phyloP scores from a whole-genome alignment of 2,113 vertebrate genomes.

The Bambusicola thoracicus region DNA sequence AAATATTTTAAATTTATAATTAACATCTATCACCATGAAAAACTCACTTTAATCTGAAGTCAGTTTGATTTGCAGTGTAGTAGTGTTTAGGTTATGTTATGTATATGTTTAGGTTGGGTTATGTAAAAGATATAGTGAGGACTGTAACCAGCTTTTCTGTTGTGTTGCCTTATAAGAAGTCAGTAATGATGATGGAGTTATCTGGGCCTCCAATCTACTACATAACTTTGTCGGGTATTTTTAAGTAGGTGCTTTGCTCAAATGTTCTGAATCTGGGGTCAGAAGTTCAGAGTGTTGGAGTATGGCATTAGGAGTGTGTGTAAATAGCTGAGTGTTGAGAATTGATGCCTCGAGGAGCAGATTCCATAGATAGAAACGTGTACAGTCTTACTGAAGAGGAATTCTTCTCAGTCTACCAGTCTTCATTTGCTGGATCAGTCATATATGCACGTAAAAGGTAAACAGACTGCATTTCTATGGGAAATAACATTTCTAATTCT shows the following conservation, averaged over 20 bases:
- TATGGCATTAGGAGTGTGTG: background rate
- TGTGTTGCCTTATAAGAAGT: background rate
- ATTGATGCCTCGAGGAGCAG: background rate
- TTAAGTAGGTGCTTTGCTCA: background rate
- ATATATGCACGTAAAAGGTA: background rate
- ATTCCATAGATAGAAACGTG: background rate
- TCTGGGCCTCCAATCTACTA: rapidly evolving
- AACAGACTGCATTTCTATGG: background rate
- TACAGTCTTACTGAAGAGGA: background rate
- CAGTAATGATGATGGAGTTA: background rate
- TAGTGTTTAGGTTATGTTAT: background rate
- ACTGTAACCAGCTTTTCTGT: background rate
- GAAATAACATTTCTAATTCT: background rate
- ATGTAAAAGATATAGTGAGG: background rate
- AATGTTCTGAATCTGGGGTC: background rate
- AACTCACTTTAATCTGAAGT: background rate
- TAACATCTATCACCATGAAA: background rate
- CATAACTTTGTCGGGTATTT: background rate
- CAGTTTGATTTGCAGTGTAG: background rate
- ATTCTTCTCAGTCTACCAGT: background rate
- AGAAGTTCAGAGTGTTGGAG: background rate
- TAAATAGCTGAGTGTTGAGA: background rate
- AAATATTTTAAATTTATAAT: background rate
- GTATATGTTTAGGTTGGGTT: no score
- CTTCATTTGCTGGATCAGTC: background rate